Conservation (phyloP, 2,113 vertebrate genomes). For the Mungos mungo region DNA sequence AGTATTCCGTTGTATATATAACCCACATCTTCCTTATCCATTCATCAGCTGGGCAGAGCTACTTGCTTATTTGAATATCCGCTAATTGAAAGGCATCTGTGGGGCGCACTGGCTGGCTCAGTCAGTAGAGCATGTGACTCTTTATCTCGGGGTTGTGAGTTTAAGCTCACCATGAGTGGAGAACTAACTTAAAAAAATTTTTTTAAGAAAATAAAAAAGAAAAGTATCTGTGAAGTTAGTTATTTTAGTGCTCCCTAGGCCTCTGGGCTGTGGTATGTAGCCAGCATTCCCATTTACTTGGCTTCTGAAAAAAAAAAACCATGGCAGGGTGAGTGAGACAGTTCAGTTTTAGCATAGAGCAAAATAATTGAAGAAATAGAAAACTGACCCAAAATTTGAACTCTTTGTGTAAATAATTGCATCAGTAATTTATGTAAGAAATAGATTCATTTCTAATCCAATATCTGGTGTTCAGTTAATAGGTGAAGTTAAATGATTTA, state of each 20-base stretch:
- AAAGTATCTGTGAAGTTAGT: background rate
- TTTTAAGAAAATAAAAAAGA: background rate
- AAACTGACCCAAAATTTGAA: background rate
- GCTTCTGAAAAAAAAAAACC: background rate
- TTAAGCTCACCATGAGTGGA: background rate
- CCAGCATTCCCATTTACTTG: background rate
- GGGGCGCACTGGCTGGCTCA: background rate
- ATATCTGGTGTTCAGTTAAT: background rate
- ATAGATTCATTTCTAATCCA: background rate
- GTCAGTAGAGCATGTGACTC: background rate
- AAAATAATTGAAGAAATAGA: background rate
- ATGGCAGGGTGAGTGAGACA: background rate
- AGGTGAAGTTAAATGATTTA: conserved; percentile 10
- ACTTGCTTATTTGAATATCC: background rate
- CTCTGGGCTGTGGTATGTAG: background rate
- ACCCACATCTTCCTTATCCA: no score
- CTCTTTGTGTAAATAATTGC: background rate
- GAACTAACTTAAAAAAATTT: background rate
- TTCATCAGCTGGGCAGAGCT: background rate
- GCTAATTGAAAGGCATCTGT: background rate
- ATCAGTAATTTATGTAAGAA: background rate
- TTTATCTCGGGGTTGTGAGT: background rate
- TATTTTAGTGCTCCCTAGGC: background rate
- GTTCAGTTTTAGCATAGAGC: background rate
- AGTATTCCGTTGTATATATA: no score